phyloP scores from a whole-genome alignment of 2,113 vertebrate genomes.

The Petroica traversi region DNA sequence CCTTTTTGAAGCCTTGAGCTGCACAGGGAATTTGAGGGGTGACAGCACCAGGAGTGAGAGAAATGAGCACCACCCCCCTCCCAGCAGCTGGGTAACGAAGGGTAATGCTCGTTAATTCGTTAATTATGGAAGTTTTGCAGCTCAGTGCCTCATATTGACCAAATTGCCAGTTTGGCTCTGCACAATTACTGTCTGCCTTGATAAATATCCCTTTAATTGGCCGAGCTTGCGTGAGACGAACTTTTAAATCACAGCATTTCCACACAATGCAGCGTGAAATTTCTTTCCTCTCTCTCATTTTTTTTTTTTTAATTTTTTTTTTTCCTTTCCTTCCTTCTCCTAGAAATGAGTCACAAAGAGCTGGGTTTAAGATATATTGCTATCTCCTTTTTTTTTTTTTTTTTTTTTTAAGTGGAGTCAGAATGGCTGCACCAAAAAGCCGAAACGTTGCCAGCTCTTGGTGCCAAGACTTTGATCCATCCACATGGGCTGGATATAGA shows the following conservation, averaged over 20 bases:
- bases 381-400: constrained; percentile 10
- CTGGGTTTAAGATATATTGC: constrained; percentile 20
- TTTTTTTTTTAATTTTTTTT: background rate
- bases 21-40: fast-evolving
- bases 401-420: constrained; percentile 30
- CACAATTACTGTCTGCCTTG: constrained; percentile 54
- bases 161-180: constrained; percentile 26
- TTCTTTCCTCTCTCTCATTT: constrained; percentile 2
- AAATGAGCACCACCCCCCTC: fast-evolving
- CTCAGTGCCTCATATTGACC: constrained; percentile 46
- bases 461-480: constrained; percentile 69
- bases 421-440: constrained; percentile 16
- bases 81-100: background rate
- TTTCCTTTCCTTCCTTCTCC: background rate
- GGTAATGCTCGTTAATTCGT: background rate
- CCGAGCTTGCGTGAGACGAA: constrained; percentile 48
- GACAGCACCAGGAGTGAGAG: background rate
- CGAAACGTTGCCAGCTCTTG: constrained; percentile 3
- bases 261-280: constrained; percentile 65
- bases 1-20: background rate
- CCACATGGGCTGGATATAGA: constrained; percentile 66
- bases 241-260: constrained; percentile 54
- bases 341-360: background rate
- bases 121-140: constrained; percentile 61
- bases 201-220: constrained; percentile 62